Percentiles rank a stretch among this genome's conserved stretches.
Conservation (phyloP, 2,888 invertebrate species). For the Campopleginae sp. region DNA sequence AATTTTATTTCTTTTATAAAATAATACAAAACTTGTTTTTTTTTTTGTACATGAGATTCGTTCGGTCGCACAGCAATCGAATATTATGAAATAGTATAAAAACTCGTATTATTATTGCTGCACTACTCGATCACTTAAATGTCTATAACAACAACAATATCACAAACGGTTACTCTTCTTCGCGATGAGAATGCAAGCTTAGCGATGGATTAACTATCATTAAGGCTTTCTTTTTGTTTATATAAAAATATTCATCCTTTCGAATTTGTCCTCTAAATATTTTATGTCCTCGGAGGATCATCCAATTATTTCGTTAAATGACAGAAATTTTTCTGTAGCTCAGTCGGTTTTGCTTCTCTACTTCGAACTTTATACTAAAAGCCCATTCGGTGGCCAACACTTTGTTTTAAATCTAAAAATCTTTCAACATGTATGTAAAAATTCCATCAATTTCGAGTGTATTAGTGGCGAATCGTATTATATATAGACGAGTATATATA, state of each 20-base stretch:
- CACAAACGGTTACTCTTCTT: conserved; percentile 64
- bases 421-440: background rate
- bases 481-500: conserved; percentile 15
- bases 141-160: conserved; percentile 66
- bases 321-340: background rate
- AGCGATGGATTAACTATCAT: conserved; percentile 5
- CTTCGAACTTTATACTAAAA: background rate
- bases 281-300: background rate
- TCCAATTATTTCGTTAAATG: background rate
- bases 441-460: background rate
- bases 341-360: conserved; percentile 10
- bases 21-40: conserved; percentile 42
- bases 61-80: conserved; percentile 30
- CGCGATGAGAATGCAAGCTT: conserved; percentile 26
- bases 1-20: conserved; percentile 34
- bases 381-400: background rate
- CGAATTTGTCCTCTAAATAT: background rate
- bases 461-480: background rate
- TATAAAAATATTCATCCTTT: background rate
- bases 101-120: conserved; percentile 21
- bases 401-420: background rate
- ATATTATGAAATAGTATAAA: conserved; percentile 26
- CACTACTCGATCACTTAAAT: conserved; percentile 56
- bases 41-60: conserved; percentile 45
- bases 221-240: background rate